phyloP scores from a whole-genome alignment of 2,113 vertebrate species.

The Arenaria interpres region DNA sequence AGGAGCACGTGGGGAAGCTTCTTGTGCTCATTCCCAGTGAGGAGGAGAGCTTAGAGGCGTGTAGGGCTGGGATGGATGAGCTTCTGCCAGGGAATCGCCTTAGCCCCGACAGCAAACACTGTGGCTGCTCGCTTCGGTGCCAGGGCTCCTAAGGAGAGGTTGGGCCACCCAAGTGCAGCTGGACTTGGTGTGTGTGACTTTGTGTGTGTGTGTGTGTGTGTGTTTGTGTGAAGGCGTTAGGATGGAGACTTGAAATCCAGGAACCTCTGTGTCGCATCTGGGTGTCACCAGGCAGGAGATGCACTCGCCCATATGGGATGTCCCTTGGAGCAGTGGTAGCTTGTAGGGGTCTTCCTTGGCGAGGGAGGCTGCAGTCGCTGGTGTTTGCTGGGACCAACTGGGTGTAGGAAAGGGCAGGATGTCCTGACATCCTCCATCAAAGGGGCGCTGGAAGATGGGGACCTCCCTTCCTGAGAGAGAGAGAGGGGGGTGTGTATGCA shows the following conservation, averaged over 20 bases:
- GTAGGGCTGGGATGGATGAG: not conserved
- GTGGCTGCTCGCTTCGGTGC: not conserved
- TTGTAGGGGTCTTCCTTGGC: not conserved
- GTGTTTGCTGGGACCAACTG: not conserved
- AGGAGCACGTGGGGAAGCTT: not conserved
- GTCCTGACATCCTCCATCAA: not conserved
- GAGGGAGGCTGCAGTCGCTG: not conserved
- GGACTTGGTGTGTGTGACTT: not conserved
- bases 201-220: not conserved
- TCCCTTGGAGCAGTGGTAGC: not conserved
- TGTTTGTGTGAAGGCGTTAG: not conserved
- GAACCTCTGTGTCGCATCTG: not conserved
- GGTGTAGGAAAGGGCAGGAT: not conserved
- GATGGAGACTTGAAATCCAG: not conserved
- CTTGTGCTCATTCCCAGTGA: not conserved
- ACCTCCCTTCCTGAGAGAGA: not conserved
- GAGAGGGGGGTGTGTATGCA: not conserved
- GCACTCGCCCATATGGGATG: not conserved
- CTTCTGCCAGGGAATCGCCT: not conserved
- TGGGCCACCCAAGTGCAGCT: not conserved
- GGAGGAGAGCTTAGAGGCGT: not conserved
- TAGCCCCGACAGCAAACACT: not conserved
- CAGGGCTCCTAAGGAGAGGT: not conserved
- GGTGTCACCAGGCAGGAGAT: not conserved
- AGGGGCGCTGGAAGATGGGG: not conserved